phyloP scores from a whole-genome alignment of 37 sponge, comb jelly and placozoan species.

The Dysidea cf. avara region DNA sequence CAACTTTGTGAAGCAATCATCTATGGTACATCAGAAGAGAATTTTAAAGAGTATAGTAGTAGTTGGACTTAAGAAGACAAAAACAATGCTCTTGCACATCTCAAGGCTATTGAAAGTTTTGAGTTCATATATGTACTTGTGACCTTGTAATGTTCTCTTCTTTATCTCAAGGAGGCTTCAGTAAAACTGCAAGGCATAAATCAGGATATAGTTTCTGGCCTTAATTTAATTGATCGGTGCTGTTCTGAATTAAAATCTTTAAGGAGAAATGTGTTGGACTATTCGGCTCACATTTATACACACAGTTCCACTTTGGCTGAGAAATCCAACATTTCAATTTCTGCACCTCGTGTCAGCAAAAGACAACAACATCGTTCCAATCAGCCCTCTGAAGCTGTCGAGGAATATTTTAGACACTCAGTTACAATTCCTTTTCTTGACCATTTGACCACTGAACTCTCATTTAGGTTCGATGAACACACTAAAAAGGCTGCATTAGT shows the following conservation, averaged over 20 bases:
- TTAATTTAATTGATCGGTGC: conserved; percentile 19
- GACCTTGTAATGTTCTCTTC: conserved; percentile 24
- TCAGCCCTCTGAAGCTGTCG: no score
- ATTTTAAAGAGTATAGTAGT: conserved; percentile 35
- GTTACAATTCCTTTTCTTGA: conserved; percentile 62
- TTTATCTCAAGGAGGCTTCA: conserved; percentile 49
- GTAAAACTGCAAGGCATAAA: conserved; percentile 45
- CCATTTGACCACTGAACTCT: conserved; percentile 40
- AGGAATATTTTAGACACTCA: no score
- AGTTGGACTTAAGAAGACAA: conserved; percentile 49
- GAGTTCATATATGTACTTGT: conserved; percentile 45
- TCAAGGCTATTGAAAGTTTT: conserved; percentile 42
- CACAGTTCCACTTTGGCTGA: conserved; percentile 50
- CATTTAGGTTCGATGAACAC: conserved; percentile 40
- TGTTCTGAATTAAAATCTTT: background rate
- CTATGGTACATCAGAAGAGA: conserved; percentile 32
- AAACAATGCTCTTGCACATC: conserved; percentile 40
- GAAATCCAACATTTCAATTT: conserved; percentile 21
- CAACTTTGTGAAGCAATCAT: conserved; percentile 50
- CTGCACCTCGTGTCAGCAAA: conserved; percentile 25
- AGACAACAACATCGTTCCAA: no score
- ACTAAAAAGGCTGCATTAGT: conserved; percentile 26
- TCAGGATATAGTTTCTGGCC: conserved; percentile 46
- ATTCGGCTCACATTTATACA: conserved; percentile 32
- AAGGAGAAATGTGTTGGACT: conserved; percentile 35